Evolutionary conservation across 2,888 invertebrate species (phyloP), one percentile per base, ranked within the genome.

Genomic region (Gibbula magus): DNA sequence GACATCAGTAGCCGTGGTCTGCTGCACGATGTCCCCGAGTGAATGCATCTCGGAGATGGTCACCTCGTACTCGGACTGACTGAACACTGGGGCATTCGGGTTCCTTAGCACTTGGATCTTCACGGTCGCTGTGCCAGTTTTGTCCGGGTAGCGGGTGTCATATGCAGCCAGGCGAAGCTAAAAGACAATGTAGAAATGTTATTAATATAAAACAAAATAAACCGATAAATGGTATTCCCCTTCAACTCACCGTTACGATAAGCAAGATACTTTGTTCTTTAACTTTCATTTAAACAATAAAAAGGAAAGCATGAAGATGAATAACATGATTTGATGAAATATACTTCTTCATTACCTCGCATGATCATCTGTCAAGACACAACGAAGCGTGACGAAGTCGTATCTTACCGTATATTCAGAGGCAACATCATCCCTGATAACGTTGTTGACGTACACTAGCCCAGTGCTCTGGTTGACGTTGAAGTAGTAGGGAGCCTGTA

Each of bases 401-500:
- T 18, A 18, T 75, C 84, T 73, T 80, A 86, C 86, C 39, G 80
- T 79, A 74, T 86, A 86, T 13, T 54, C 35, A n/a, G 74, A 76
- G 2, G 80, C 80, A 20, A 81, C 81, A 70, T 91, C 90, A 0
- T 82, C 81, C 35, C 83, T 80, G 61, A 89, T 81, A 73, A 81
- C 82, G 73, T 88, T 89, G 53, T 84, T 85, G 25, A 91, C 85
- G n/a, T 85, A 77, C 20, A 91, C 85, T 35, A 73, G 56, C n/a
- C 90, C 91, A 78, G 82, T 82, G 25, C 51, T 76, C 1, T 66
- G 29, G 54, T 87, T 82, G 66, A 91, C 81, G 8, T 78, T 76
- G 78, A 91, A 91, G 86, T 89, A 91, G 75, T 85, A 88, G 0
- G 90, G 89, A 20, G 91, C 88, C 45, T 86, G 87, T 79, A 88